phyloP scores from a whole-genome alignment of 2,888 invertebrate genomes.

The Himalopsyche kuldschensis region DNA sequence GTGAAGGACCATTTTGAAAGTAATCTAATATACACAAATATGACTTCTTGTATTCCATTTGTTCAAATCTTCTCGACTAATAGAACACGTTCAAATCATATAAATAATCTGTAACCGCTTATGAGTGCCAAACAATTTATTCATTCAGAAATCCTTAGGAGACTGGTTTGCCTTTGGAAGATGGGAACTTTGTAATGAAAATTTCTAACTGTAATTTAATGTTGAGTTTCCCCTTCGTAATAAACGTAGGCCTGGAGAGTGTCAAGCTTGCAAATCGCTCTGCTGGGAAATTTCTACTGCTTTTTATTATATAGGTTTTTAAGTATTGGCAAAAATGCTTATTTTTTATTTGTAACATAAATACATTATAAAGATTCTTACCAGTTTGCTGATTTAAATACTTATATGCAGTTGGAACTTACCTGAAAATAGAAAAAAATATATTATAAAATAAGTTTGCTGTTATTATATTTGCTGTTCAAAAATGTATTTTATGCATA shows the following conservation, averaged over 20 bases:
- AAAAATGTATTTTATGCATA: no score
- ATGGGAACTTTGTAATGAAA: conserved; percentile 5
- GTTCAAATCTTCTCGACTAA: neutral
- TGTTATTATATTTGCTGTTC: no score
- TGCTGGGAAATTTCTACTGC: neutral
- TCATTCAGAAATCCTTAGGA: conserved; percentile 14
- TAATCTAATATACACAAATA: no score
- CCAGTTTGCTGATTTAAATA: no score
- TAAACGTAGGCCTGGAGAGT: neutral
- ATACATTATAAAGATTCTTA: no score
- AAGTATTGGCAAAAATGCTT: no score
- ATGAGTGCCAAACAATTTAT: conserved; percentile 13
- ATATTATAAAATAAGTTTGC: neutral
- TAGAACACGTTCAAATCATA: neutral
- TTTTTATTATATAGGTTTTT: no score
- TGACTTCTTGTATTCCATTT: neutral
- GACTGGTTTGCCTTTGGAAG: neutral
- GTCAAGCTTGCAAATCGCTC: neutral
- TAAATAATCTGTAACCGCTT: conserved; percentile 16
- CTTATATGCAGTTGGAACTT: neutral
- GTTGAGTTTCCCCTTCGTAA: neutral
- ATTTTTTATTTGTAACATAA: no score
- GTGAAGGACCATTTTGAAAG: no score
- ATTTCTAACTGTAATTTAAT: conserved; percentile 18
- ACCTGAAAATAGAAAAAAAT: neutral